phyloP scores from a whole-genome alignment of 2,113 vertebrate genomes.

The Tenebrosternarchus preto region DNA sequence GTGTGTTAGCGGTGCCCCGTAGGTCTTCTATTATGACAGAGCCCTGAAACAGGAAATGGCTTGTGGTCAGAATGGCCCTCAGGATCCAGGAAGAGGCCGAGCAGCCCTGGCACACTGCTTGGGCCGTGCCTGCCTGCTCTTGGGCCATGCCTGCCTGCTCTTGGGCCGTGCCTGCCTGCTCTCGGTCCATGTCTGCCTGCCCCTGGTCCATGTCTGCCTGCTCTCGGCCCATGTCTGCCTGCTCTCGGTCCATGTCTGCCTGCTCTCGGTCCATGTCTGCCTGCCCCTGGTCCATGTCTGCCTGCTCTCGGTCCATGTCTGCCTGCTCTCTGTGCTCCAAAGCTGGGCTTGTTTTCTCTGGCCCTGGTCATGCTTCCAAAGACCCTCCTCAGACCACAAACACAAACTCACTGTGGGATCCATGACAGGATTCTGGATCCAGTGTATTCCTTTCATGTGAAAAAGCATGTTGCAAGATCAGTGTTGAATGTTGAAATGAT shows the following conservation, averaged over 20 bases:
- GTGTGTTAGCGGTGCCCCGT: conserved; percentile 38
- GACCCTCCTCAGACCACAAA: conserved; percentile 44
- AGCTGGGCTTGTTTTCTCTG: conserved; percentile 61
- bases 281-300: too few relatives aligned
- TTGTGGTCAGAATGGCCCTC: conserved; percentile 62
- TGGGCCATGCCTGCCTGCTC: too few relatives aligned
- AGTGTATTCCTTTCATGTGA: conserved; percentile 45
- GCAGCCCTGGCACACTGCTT: conserved; percentile 59
- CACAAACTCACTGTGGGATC: conserved; percentile 26
- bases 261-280: too few relatives aligned
- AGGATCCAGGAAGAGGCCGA: conserved; percentile 56
- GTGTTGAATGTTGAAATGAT: conserved; percentile 10
- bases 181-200: too few relatives aligned
- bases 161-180: too few relatives aligned
- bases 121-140: conserved; percentile 62
- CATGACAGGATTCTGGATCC: conserved; percentile 46
- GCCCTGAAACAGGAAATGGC: conserved; percentile 68
- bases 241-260: too few relatives aligned
- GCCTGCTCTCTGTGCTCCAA: too few relatives aligned
- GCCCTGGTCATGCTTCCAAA: conserved; percentile 45
- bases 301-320: too few relatives aligned
- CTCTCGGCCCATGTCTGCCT: too few relatives aligned
- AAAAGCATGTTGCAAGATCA: conserved; percentile 27
- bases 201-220: too few relatives aligned
- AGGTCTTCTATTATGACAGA: conserved; percentile 42